Percentiles rank a stretch among this genome's conserved stretches.
Evolutionary conservation across 1,140 invertebrate species (phyloP).

Genomic region (Brachionus rubens): DNA sequence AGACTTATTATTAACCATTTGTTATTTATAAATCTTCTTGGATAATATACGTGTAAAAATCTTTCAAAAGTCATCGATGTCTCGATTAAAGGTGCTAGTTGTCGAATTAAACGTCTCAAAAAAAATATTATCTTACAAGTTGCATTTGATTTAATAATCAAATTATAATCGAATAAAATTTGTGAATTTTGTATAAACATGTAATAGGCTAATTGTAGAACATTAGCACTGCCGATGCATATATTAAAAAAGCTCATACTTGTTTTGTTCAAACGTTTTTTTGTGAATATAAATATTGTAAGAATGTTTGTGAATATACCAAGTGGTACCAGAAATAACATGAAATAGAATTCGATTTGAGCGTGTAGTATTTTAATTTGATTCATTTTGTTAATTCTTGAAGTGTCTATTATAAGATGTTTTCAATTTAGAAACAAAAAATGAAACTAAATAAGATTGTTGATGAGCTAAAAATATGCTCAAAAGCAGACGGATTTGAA

Average conservation of each 20-base stretch:
- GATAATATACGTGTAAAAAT: conserved; percentile 3
- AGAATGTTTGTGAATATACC: conserved; percentile 11
- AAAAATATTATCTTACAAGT: background rate
- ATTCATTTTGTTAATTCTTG: no score
- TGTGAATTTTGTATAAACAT: conserved; percentile 1
- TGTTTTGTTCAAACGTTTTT: background rate
- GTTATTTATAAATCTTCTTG: background rate
- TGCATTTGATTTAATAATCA: background rate
- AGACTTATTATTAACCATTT: background rate
- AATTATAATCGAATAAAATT: conserved; percentile 20
- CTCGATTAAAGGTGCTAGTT: background rate
- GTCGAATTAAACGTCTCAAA: conserved; percentile 10
- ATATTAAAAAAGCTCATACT: conserved; percentile 1
- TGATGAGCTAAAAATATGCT: no score
- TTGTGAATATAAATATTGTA: background rate
- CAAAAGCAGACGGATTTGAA: no score
- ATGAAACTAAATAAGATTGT: no score
- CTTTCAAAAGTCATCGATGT: conserved; percentile 6
- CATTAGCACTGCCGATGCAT: background rate
- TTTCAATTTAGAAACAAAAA: no score
- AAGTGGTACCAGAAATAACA: background rate
- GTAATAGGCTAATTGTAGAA: background rate
- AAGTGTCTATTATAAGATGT: no score
- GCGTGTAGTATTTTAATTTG: no score
- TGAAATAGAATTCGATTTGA: background rate